Percentiles rank a stretch among this genome's conserved stretches.
Conservation (phyloP, 2,888 invertebrate species). For the Diarsia mendica region DNA sequence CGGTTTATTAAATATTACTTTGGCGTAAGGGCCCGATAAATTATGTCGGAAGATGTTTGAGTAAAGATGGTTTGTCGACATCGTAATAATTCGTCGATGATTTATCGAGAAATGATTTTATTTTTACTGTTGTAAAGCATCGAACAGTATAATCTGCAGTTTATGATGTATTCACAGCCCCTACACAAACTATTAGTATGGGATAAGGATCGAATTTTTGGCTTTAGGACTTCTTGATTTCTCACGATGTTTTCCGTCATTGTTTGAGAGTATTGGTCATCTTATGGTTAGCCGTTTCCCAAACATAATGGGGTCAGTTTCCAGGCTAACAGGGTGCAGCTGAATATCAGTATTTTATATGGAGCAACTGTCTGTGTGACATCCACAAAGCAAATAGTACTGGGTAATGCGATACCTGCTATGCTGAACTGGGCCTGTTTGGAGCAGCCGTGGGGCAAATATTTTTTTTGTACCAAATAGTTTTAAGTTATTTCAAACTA, state of each 20-base stretch:
- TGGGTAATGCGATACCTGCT: too few species aligned
- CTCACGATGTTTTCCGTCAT: neutral
- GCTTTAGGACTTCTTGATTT: neutral
- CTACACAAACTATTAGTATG: neutral
- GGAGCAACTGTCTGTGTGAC: too few species aligned
- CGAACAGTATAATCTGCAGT: neutral
- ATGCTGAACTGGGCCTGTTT: too few species aligned
- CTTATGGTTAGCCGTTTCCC: too few species aligned
- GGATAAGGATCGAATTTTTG: too few species aligned
- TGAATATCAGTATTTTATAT: too few species aligned
- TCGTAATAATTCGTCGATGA: neutral
- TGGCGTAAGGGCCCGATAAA: constrained; percentile 17
- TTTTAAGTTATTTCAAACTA: too few species aligned
- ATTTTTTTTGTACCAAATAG: too few species aligned
- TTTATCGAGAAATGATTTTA: neutral
- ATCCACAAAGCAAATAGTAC: too few species aligned
- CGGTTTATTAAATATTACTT: constrained; percentile 56
- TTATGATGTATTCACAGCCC: neutral
- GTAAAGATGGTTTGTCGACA: neutral
- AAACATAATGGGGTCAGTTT: neutral
- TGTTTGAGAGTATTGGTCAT: too few species aligned
- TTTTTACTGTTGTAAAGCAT: neutral
- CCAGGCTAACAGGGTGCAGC: neutral
- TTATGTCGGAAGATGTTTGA: constrained; percentile 6
- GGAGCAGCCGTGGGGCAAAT: too few species aligned